phyloP scores from a whole-genome alignment of 2,113 vertebrate genomes.

The Antechinus stuartii region DNA sequence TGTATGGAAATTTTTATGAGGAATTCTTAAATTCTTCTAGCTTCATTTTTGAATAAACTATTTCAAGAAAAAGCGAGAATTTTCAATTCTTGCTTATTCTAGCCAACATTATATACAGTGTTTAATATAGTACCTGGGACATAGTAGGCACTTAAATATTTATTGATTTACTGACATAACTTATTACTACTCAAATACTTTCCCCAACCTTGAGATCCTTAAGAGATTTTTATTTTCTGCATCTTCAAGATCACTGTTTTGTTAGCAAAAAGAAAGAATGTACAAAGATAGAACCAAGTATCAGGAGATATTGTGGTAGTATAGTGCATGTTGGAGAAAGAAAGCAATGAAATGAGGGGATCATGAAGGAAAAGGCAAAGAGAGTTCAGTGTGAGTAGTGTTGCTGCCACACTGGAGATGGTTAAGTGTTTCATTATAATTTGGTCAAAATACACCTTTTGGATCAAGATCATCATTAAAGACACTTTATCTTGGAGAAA shows the following conservation, averaged over 20 bases:
- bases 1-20: neutral
- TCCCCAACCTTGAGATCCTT: neutral
- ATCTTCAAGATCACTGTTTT: neutral
- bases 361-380: neutral
- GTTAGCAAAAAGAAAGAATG: neutral
- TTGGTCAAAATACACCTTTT: constrained; percentile 75
- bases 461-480: constrained; percentile 76
- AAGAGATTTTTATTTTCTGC: neutral
- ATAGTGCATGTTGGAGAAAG: rapidly evolving
- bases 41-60: neutral
- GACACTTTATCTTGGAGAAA: constrained; percentile 63
- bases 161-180: neutral
- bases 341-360: neutral
- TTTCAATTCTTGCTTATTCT: neutral
- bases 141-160: too few relatives aligned
- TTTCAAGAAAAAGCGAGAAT: neutral
- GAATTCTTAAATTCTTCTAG: neutral
- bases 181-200: neutral
- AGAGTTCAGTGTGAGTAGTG: constrained; percentile 43
- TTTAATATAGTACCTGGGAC: neutral
- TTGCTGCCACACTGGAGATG: constrained; percentile 52
- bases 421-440: constrained; percentile 39
- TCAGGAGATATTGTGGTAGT: neutral
- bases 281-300: neutral
- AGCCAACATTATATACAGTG: neutral